phyloP scores from a whole-genome alignment of 1,140 invertebrate species.

The Orchestia grillus region DNA sequence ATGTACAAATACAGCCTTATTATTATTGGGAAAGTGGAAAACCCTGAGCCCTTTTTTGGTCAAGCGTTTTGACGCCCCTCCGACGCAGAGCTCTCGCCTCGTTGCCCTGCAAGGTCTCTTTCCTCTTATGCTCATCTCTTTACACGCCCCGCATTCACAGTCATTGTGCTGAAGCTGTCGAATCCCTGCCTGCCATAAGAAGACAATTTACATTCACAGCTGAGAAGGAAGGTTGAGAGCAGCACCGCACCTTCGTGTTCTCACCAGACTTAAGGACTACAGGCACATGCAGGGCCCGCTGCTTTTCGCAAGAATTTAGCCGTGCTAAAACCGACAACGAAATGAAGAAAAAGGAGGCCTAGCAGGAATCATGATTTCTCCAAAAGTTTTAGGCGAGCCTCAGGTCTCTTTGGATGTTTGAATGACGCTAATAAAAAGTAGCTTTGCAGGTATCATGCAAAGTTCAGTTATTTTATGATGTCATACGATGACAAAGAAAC shows the following conservation, averaged over 20 bases:
- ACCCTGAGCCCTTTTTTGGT: background rate
- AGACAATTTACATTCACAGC: slow-evolving; percentile 8
- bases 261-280: background rate
- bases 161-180: background rate
- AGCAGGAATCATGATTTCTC: background rate
- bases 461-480: too few relatives aligned
- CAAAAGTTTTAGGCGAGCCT: background rate
- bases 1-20: background rate
- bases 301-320: background rate
- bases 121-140: background rate
- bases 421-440: background rate
- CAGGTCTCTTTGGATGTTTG: background rate
- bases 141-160: background rate
- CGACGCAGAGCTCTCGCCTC: background rate
- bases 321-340: background rate
- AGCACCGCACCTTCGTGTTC: background rate
- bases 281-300: background rate
- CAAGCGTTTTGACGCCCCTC: background rate
- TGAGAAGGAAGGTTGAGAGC: background rate
- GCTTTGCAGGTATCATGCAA: background rate
- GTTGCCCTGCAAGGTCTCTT: background rate
- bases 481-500: too few relatives aligned
- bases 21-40: background rate
- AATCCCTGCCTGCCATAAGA: slow-evolving; percentile 6
- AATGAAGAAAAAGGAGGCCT: background rate